Base-by-base conservation (phyloP, 2,797 vertebrate species). In the Thaleichthys pacificus region DNA sequence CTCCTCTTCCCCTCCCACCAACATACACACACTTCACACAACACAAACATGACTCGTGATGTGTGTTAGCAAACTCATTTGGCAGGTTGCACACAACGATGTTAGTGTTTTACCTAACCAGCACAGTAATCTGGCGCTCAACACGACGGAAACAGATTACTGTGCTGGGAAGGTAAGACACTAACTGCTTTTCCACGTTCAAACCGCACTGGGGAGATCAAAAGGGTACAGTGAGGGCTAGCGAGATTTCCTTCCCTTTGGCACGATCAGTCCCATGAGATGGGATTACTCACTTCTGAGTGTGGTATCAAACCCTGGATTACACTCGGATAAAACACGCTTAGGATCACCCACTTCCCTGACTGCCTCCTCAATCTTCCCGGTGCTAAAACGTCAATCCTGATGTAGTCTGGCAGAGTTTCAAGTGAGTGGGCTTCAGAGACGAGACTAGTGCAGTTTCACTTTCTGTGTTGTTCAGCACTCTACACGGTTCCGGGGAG, bases 291-390 rank as follows among this genome's bases (percentile, higher is more conserved):
- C 73, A 71, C 49, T 68, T 73, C 42, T 75, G 63, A 64, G 56
- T 51, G 47, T 42, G 28, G 65, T 70, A 32, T 61, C 68, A 70
- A 62, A 61, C 35, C 66, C 30, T 69, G 66, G 69, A 78, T 82
- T 86, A 81, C 57, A 61, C 28, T 24, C 64, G 62, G 62, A 79
- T 70, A 67, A 77, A 82, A 61, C 32, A 30, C 61, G 42, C 68
- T 73, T 77, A 71, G 24, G 22, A 2, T 64, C 61, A 57, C 69
- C 68, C 66, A 69, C 49, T 38, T 69, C 61, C 26, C 66, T 5
- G 4, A n/a, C 17, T 4, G 51, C 19, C 51, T 19, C 4, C 51
- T n/a, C 19, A 54, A 54, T 68, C 35, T 68, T 60, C 22, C 22
- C 65, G 3, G n/a, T 22, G 57, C 21, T 9, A 21, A 21, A 60